These are phyloP conservation scores for Mallotus villosus DNA, from an alignment of 2,797 vertebrate species.

Conservation along the genomic window DNA sequence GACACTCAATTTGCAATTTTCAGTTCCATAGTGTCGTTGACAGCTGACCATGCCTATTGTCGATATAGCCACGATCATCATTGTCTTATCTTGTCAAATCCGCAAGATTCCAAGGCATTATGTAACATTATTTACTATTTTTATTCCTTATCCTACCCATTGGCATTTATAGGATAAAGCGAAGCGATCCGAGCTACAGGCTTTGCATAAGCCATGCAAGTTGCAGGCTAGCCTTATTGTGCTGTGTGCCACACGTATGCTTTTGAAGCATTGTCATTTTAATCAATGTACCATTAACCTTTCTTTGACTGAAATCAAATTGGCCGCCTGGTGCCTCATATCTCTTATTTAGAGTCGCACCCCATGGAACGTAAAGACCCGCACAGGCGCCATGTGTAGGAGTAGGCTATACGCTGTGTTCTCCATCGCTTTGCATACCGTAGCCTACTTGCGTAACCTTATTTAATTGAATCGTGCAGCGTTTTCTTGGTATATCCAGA, in stretches of 20 bases:
- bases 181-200: not conserved
- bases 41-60: not conserved
- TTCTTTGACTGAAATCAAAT: no score
- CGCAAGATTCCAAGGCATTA: not conserved
- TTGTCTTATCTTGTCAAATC: slow-evolving; percentile 9
- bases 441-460: not conserved
- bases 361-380: no score
- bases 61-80: not conserved
- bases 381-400: no score
- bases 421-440: not conserved
- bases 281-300: no score
- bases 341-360: slow-evolving; percentile 1
- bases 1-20: no score
- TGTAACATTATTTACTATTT: slow-evolving; percentile 3
- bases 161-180: not conserved
- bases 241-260: no score
- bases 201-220: no score
- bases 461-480: not conserved
- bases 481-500: not conserved
- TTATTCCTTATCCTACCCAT: not conserved
- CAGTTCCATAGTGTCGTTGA: no score
- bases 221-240: no score
- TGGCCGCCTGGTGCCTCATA: not conserved
- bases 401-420: not conserved
- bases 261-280: no score